Evolutionary conservation across 2,888 invertebrate genomes (phyloP).

Genomic region (Dryadula phaetusa): DNA sequence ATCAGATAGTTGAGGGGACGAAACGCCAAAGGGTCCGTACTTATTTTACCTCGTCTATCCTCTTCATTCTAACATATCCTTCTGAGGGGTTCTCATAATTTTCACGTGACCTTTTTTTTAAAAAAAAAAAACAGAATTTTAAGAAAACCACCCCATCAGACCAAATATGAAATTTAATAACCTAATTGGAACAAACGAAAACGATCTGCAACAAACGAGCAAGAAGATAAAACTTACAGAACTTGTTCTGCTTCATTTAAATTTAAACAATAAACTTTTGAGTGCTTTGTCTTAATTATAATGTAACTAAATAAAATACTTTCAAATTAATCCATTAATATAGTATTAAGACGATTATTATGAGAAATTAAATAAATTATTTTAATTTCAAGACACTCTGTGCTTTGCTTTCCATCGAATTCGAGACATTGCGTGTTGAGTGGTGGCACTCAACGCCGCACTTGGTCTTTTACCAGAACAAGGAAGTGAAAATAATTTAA

Average conservation of each 20-base stretch:
- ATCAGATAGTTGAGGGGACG: too few species aligned
- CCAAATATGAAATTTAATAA: neutral
- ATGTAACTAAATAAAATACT: neutral
- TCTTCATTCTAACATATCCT: too few species aligned
- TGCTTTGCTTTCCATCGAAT: too few species aligned
- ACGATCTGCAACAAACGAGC: neutral
- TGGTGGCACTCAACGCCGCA: too few species aligned
- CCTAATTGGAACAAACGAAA: neutral
- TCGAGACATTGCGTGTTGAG: too few species aligned
- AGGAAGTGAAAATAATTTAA: too few species aligned
- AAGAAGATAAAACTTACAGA: slow-evolving; percentile 13
- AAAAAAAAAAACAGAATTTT: neutral
- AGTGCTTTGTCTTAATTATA: slow-evolving; percentile 14
- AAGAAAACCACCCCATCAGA: neutral
- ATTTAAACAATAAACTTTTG: slow-evolving; percentile 14
- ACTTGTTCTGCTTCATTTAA: slow-evolving; percentile 15
- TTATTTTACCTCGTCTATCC: too few species aligned
- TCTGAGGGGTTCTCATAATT: too few species aligned
- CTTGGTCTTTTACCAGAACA: too few species aligned
- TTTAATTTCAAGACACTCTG: too few species aligned
- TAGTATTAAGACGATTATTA: neutral
- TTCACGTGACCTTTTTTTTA: too few species aligned
- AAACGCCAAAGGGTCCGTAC: too few species aligned
- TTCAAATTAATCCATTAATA: neutral
- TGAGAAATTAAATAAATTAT: neutral